Evolutionary conservation across 2,113 vertebrate species (phyloP).

Genomic region (Bubalus kerabau): DNA sequence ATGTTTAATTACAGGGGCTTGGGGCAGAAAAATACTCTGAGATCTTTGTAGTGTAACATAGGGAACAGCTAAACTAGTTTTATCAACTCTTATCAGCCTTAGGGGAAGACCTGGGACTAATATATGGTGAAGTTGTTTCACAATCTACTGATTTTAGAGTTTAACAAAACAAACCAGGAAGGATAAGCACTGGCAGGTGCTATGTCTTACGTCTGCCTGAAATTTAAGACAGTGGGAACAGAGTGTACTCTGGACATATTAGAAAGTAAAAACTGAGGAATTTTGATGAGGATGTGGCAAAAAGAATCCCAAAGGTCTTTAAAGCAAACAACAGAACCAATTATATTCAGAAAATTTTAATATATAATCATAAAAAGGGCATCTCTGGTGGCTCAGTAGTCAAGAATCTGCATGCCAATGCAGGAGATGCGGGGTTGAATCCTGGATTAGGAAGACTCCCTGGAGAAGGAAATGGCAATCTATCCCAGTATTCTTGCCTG

Average conservation of each 20-base stretch:
- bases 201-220: neutral
- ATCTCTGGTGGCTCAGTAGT: neutral
- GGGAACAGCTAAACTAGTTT: neutral
- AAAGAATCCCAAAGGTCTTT: neutral
- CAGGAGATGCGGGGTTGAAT: neutral
- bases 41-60: neutral
- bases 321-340: neutral
- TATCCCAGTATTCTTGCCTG: neutral
- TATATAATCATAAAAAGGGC: neutral
- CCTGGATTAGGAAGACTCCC: neutral
- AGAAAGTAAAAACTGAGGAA: neutral
- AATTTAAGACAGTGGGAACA: neutral
- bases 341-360: neutral
- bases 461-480: neutral
- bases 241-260: neutral
- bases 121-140: neutral
- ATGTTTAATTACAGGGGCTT: neutral
- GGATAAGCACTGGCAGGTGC: neutral
- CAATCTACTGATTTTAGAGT: neutral
- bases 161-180: neutral
- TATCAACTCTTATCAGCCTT: neutral
- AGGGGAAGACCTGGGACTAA: neutral
- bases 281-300: neutral
- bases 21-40: neutral
- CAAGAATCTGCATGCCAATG: neutral